phyloP scores from a whole-genome alignment of 2,797 vertebrate species.

The Coilia nasus region DNA sequence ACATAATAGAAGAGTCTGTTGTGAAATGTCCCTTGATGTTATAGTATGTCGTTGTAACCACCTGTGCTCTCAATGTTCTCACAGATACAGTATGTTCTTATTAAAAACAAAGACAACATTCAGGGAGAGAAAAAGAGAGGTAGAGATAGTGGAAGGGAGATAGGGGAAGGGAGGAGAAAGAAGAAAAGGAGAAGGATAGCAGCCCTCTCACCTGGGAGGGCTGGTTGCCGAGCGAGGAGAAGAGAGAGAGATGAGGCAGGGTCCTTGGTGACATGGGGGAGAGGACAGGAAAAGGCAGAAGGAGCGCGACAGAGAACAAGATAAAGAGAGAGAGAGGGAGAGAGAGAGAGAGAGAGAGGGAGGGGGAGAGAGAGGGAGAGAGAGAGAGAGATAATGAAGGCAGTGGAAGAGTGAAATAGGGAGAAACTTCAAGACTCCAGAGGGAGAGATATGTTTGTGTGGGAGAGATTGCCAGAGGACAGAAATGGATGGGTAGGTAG shows the following conservation, averaged over 20 bases:
- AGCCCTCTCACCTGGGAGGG: constrained; percentile 68
- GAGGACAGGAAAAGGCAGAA: constrained; percentile 70
- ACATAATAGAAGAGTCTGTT: background rate
- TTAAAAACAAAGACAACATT: constrained; percentile 12
- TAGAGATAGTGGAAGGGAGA: constrained; percentile 23
- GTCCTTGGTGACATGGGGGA: constrained; percentile 75
- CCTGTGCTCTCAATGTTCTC: background rate
- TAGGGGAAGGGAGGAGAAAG: constrained; percentile 10
- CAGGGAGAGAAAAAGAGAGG: constrained; percentile 31
- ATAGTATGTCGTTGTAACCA: background rate
- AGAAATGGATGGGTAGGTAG: constrained; percentile 22
- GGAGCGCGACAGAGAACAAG: too few relatives aligned
- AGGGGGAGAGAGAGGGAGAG: constrained; percentile 32
- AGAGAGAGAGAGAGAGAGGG: constrained; percentile 58
- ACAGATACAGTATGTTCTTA: background rate
- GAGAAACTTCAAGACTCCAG: constrained; percentile 51
- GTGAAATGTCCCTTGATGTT: background rate
- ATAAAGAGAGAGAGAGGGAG: constrained; percentile 27
- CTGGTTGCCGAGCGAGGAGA: constrained; percentile 68
- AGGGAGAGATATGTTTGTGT: constrained; percentile 56
- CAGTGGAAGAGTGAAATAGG: constrained; percentile 64
- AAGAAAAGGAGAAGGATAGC: constrained; percentile 54
- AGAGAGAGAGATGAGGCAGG: constrained; percentile 59
- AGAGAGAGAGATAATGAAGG: constrained; percentile 65
- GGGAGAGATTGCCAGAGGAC: constrained; percentile 41